Conservation (phyloP, 1,140 invertebrate species). For the Drosophila kohkoa region DNA sequence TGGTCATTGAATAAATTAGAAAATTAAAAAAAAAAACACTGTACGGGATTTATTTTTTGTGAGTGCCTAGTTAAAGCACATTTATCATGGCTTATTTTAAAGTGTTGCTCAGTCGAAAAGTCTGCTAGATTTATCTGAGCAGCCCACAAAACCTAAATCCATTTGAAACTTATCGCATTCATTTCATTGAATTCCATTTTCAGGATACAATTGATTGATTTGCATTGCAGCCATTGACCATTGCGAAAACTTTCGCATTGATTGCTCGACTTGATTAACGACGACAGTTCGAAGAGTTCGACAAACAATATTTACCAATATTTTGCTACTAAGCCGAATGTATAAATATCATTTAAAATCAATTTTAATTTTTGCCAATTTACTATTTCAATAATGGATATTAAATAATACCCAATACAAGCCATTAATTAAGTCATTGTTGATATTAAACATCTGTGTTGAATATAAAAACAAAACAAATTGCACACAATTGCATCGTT, state of each 20-base stretch:
- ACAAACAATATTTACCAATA: neutral
- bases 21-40: neutral
- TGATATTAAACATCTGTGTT: no score
- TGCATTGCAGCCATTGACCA: constrained; percentile 35
- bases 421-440: no score
- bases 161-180: constrained; percentile 42
- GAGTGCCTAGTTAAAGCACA: constrained; percentile 2
- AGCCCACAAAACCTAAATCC: constrained; percentile 18
- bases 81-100: constrained; percentile 43
- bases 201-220: constrained; percentile 38
- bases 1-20: constrained; percentile 23
- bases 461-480: no score
- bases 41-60: neutral
- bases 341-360: neutral
- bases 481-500: no score
- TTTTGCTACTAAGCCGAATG: no score
- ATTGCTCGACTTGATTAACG: constrained; percentile 33
- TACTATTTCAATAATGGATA: neutral
- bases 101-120: neutral
- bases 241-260: constrained; percentile 26
- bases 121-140: constrained; percentile 11
- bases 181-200: constrained; percentile 5
- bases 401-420: no score
- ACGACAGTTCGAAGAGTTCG: neutral
- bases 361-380: no score